Percentiles rank a stretch among this genome's conserved stretches.
phyloP scores from a whole-genome alignment of 2,888 invertebrate species.

The Gymnosoma rotundatum region DNA sequence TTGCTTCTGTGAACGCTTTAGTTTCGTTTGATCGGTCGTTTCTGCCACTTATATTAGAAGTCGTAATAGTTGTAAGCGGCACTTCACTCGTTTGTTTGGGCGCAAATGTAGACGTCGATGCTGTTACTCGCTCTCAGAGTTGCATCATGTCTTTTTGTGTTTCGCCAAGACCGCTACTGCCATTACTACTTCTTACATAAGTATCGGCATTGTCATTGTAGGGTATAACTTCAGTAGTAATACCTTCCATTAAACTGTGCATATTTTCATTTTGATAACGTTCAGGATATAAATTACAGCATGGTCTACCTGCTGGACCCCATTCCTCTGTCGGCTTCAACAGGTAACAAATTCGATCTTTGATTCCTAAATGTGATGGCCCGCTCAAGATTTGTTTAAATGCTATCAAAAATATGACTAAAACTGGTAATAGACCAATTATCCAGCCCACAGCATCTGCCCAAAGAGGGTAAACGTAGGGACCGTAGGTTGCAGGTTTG shows the following conservation, averaged over 20 bases:
- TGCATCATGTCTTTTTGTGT: conserved; percentile 76
- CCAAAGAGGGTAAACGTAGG: conserved; percentile 91
- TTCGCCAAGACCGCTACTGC: conserved; percentile 71
- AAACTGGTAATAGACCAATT: conserved; percentile 88
- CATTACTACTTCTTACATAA: conserved; percentile 66
- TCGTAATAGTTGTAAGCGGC: conserved; percentile 47
- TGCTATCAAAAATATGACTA: conserved; percentile 86
- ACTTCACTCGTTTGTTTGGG: conserved; percentile 64
- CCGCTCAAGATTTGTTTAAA: conserved; percentile 84
- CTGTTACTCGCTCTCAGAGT: conserved; percentile 84
- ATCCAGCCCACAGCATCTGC: conserved; percentile 90
- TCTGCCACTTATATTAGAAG: conserved; percentile 52
- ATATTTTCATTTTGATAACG: conserved; percentile 82
- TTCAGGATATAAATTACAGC: conserved; percentile 78
- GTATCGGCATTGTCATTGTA: conserved; percentile 73
- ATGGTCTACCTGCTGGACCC: conserved; percentile 84
- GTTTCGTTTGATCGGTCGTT: conserved; percentile 15
- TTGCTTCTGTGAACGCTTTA: conserved; percentile 43
- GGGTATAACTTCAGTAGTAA: conserved; percentile 72
- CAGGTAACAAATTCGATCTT: conserved; percentile 85
- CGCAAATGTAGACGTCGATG: conserved; percentile 73
- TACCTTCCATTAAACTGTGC: conserved; percentile 81
- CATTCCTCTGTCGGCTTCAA: conserved; percentile 88
- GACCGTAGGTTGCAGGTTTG: conserved; percentile 88
- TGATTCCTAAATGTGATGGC: conserved; percentile 84